A percentile compares a stretch with the other conserved stretches of the same genome.
phyloP scores from a whole-genome alignment of 2,888 invertebrate genomes.

The Coremacera marginata region DNA sequence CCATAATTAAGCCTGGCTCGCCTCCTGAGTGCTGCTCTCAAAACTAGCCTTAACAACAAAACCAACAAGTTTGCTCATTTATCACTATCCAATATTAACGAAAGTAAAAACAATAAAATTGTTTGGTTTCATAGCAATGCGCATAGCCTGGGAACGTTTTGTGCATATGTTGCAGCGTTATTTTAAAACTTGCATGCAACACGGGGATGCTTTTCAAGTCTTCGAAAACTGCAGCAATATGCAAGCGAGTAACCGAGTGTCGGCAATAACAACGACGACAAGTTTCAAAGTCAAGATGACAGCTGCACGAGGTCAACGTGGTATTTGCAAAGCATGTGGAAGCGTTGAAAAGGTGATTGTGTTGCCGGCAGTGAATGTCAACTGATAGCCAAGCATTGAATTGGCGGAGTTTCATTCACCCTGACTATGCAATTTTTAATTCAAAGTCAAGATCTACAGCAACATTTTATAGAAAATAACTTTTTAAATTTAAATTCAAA shows the following conservation, averaged over 20 bases:
- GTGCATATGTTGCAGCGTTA: too few species aligned
- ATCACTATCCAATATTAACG: neutral
- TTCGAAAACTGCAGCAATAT: neutral
- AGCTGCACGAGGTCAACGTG: conserved; percentile 27
- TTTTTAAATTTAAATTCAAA: neutral
- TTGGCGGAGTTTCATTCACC: neutral
- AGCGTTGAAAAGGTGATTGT: conserved; percentile 12
- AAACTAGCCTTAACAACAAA: neutral
- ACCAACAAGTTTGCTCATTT: neutral
- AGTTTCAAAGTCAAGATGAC: conserved; percentile 26
- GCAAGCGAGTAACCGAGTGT: neutral
- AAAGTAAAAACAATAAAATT: neutral
- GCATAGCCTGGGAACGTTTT: too few species aligned
- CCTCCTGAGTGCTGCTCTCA: neutral
- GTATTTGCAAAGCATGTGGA: neutral
- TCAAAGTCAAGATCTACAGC: conserved; percentile 2
- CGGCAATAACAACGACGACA: conserved; percentile 4
- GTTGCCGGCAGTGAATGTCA: conserved; percentile 1
- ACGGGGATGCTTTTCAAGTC: too few species aligned
- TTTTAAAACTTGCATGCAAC: too few species aligned
- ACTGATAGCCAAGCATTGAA: neutral
- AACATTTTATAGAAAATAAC: neutral
- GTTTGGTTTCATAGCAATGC: neutral
- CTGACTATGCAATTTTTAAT: neutral
- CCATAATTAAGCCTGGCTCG: neutral